Evolutionary conservation across 92 coral and sea anemone genomes (phyloP).

Genomic region (Desmophyllum pertusum): DNA sequence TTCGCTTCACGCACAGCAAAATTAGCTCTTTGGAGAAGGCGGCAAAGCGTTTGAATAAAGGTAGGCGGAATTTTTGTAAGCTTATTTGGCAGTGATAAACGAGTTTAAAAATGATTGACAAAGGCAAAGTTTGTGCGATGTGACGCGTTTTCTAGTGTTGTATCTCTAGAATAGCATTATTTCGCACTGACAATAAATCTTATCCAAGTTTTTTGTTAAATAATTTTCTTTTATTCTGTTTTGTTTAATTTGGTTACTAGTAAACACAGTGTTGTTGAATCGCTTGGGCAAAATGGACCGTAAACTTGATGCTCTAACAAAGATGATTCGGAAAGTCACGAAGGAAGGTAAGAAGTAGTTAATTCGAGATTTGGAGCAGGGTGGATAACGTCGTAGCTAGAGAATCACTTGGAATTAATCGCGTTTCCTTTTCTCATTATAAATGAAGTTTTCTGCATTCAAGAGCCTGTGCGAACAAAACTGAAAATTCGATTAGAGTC

Average conservation of each 20-base stretch:
- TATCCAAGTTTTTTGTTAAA: neutral
- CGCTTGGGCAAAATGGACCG: conserved; percentile 25
- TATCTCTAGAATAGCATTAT: too few relatives aligned
- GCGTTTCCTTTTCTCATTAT: too few relatives aligned
- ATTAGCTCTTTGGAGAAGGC: conserved; percentile 6
- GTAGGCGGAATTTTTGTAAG: neutral
- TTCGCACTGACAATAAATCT: neutral
- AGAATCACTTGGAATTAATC: too few relatives aligned
- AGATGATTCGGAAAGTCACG: conserved; percentile 23
- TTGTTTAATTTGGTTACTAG: neutral
- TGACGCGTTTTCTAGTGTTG: neutral
- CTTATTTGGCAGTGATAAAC: neutral
- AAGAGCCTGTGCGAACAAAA: too few relatives aligned
- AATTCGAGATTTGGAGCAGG: too few relatives aligned
- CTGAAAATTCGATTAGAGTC: too few relatives aligned
- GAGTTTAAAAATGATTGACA: neutral
- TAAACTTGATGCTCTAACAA: neutral
- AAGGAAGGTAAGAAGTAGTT: conserved; percentile 1
- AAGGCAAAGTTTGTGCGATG: neutral
- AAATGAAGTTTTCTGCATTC: too few relatives aligned
- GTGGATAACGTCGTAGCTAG: too few relatives aligned
- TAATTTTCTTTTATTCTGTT: neutral
- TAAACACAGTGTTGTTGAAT: conserved; percentile 3
- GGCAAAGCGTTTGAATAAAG: conserved; percentile 18
- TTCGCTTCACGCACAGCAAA: conserved; percentile 33